phyloP scores from a whole-genome alignment of 2,888 invertebrate species.

The Dasypolia templi region DNA sequence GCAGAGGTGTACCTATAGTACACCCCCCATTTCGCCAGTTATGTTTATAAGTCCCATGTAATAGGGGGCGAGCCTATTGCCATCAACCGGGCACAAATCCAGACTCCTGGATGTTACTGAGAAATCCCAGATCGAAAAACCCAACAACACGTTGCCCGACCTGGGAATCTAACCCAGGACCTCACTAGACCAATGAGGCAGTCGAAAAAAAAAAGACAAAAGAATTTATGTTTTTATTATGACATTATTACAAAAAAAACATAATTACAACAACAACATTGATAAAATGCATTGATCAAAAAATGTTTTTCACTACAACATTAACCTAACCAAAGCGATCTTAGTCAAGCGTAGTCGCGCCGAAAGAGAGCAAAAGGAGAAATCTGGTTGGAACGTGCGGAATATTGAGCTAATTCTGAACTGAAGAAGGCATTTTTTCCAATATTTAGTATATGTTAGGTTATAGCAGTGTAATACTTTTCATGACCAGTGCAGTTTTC shows the following conservation, averaged over 20 bases:
- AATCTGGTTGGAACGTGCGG: not conserved
- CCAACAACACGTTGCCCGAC: no score
- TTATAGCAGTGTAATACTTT: slow-evolving; percentile 1
- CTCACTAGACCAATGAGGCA: no score
- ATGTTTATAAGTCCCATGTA: no score
- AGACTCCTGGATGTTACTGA: no score
- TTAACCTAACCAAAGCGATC: not conserved
- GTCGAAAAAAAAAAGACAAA: no score
- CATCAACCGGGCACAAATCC: no score
- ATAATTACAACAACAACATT: not conserved
- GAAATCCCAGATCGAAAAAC: no score
- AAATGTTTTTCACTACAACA: slow-evolving; percentile 1
- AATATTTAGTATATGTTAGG: no score
- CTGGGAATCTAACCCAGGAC: no score
- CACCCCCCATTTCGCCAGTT: no score
- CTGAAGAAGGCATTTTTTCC: not conserved
- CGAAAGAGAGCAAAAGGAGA: not conserved
- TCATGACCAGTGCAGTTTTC: not conserved
- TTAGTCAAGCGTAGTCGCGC: not conserved
- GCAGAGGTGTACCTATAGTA: no score
- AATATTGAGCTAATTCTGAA: not conserved
- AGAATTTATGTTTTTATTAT: not conserved
- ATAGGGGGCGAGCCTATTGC: no score
- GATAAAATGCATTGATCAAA: not conserved
- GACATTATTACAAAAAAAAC: not conserved